Percentiles rank a stretch among this genome's conserved stretches.
Conservation (phyloP, 1,140 invertebrate species). For the Bathynomus jamesi region DNA sequence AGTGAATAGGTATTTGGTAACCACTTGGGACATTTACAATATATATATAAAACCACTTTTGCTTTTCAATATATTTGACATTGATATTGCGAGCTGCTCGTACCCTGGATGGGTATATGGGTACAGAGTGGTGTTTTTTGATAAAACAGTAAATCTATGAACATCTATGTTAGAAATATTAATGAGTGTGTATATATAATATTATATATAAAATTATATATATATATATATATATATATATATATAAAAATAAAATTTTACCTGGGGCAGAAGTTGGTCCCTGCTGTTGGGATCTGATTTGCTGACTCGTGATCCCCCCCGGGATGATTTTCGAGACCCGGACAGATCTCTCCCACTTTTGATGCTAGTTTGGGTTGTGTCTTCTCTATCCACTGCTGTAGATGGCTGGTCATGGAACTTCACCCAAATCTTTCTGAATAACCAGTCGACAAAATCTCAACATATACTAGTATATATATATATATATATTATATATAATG, state of each 20-base stretch:
- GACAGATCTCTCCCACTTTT: neutral
- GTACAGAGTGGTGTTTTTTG: too few relatives aligned
- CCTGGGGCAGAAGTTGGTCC: neutral
- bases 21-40: too few relatives aligned
- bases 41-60: too few relatives aligned
- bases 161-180: neutral
- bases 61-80: too few relatives aligned
- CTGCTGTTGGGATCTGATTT: neutral
- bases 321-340: neutral
- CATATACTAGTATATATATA: too few relatives aligned
- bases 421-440: neutral
- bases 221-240: neutral
- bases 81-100: too few relatives aligned
- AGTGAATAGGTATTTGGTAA: too few relatives aligned
- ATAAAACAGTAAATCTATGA: too few relatives aligned
- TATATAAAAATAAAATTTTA: neutral
- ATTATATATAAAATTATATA: neutral
- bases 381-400: neutral
- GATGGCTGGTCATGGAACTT: neutral
- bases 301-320: neutral
- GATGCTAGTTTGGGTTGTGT: neutral
- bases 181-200: neutral
- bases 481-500: slow-evolving; percentile 1
- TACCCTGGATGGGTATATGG: too few relatives aligned
- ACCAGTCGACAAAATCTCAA: too few relatives aligned